Conservation (phyloP, 2,888 invertebrate species). For the Parnassius glacialis region DNA sequence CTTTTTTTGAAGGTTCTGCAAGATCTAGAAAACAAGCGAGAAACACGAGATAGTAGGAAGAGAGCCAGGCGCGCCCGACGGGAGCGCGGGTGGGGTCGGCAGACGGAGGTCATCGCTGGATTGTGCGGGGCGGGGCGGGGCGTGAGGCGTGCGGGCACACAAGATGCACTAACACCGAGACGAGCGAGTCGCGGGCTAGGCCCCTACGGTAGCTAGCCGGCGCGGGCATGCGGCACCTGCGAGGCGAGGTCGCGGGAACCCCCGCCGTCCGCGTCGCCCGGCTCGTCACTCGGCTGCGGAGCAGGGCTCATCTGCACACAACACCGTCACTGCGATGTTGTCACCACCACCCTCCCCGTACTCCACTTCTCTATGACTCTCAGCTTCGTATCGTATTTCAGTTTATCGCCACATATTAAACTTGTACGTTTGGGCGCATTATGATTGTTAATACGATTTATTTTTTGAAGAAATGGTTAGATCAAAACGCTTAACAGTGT, state of each 20-base stretch:
- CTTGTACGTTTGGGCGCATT: not conserved
- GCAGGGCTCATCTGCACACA: constrained; percentile 79
- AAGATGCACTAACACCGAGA: constrained; percentile 76
- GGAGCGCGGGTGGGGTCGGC: constrained; percentile 56
- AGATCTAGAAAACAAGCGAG: constrained; percentile 97
- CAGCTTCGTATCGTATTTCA: constrained; percentile 50
- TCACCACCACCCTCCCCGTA: constrained; percentile 66
- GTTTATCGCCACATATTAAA: constrained; percentile 9
- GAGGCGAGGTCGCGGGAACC: constrained; percentile 74
- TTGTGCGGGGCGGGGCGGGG: constrained; percentile 38
- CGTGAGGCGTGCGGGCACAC: constrained; percentile 51
- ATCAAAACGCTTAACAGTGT: not conserved
- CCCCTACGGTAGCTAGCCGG: constrained; percentile 61
- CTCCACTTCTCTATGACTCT: constrained; percentile 79
- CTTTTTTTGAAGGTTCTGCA: constrained; percentile 99
- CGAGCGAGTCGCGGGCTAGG: constrained; percentile 63
- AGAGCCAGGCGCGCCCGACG: constrained; percentile 74
- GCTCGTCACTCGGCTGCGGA: constrained; percentile 73
- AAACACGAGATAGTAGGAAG: constrained; percentile 92
- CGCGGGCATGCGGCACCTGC: constrained; percentile 68
- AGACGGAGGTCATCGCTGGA: constrained; percentile 53
- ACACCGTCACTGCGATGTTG: constrained; percentile 72
- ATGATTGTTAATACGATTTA: not conserved
- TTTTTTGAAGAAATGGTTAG: not conserved
- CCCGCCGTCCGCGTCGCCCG: constrained; percentile 64